phyloP scores from a whole-genome alignment of 2,113 vertebrate species.

The Pseudopipra pipra region DNA sequence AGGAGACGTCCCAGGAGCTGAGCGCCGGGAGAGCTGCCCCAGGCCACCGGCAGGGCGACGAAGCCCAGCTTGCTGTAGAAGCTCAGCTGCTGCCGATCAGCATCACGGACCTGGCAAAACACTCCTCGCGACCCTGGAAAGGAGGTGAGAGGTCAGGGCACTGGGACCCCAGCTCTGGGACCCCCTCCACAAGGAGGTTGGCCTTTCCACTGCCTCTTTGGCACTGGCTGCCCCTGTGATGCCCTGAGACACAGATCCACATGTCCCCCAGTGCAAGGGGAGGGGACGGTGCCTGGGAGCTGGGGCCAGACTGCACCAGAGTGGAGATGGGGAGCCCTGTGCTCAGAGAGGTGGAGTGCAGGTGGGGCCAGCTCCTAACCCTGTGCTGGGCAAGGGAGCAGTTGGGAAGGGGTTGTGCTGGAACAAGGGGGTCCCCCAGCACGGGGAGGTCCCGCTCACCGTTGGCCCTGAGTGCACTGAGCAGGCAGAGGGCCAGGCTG shows the following conservation, averaged over 20 bases:
- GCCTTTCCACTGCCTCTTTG: not conserved
- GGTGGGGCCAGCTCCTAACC: not conserved
- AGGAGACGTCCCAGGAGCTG: constrained; percentile 82
- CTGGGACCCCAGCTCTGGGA: accelerated
- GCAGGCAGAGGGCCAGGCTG: constrained; percentile 79
- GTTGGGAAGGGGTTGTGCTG: accelerated
- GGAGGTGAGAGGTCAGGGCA: not conserved
- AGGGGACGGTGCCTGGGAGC: not conserved
- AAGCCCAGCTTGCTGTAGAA: constrained; percentile 85
- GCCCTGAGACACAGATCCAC: not conserved
- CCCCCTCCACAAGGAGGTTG: no score
- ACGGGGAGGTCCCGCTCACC: constrained; percentile 47
- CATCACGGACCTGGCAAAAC: constrained; percentile 82
- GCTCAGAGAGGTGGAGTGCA: not conserved
- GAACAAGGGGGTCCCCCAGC: not conserved
- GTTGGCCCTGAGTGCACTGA: constrained; percentile 80
- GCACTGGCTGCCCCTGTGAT: not conserved
- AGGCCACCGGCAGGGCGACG: constrained; percentile 79
- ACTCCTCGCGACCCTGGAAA: constrained; percentile 80
- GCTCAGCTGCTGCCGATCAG: constrained; percentile 78
- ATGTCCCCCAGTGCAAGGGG: not conserved
- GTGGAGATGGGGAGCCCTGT: not conserved
- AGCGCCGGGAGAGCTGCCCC: constrained; percentile 66
- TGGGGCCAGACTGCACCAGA: no score
- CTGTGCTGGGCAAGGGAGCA: not conserved